phyloP scores from a whole-genome alignment of 2,113 vertebrate genomes.

The Silurus meridionalis region DNA sequence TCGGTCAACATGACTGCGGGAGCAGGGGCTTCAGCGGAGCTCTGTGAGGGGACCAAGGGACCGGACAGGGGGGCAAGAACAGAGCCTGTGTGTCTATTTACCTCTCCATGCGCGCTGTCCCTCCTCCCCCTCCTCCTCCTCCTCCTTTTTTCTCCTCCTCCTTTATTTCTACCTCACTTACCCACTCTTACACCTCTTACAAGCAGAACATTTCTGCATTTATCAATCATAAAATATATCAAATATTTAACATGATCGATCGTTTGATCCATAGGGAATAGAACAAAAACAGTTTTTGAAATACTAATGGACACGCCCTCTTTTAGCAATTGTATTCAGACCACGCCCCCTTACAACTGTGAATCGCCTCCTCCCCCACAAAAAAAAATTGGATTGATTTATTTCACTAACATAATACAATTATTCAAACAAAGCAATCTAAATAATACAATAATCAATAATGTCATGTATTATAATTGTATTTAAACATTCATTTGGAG shows the following conservation, averaged over 20 bases:
- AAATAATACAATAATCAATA: no score
- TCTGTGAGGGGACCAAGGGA: not conserved
- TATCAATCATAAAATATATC: not conserved
- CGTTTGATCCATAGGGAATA: not conserved
- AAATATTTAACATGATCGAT: no score
- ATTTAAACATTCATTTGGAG: no score
- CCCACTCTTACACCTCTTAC: not conserved
- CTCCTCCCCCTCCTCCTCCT: not conserved
- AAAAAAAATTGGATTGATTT: not conserved
- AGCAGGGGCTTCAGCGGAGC: slow-evolving; percentile 1
- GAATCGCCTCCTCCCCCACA: not conserved
- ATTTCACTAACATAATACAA: not conserved
- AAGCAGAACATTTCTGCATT: not conserved
- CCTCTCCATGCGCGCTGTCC: not conserved
- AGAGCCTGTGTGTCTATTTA: slow-evolving; percentile 17
- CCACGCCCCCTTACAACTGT: not conserved
- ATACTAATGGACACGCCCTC: not conserved
- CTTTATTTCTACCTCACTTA: not conserved
- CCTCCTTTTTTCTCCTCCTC: no score
- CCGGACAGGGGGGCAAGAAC: not conserved
- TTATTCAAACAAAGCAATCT: no score
- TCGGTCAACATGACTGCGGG: slow-evolving; percentile 22
- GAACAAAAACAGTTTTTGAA: not conserved
- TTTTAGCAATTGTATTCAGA: not conserved
- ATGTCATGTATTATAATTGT: no score